Conservation (phyloP, 2,888 invertebrate genomes). For the Suillia variegata region DNA sequence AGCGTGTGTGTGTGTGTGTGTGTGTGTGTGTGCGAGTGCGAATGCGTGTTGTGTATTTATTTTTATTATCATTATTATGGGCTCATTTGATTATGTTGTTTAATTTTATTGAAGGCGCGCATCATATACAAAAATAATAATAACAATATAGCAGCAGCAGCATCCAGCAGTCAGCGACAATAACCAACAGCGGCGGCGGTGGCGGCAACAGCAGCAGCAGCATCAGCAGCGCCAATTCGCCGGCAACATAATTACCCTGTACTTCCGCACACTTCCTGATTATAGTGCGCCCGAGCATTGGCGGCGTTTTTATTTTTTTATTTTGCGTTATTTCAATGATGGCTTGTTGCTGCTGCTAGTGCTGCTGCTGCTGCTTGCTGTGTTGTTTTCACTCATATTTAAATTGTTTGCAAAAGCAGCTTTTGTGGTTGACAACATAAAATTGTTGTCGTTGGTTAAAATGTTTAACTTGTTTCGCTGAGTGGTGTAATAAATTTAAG, state of each 20-base stretch:
- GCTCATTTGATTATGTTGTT: constrained; percentile 32
- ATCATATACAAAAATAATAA: constrained; percentile 14
- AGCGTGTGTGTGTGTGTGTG: neutral
- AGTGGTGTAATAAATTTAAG: neutral
- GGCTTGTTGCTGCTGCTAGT: neutral
- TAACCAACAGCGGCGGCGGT: neutral
- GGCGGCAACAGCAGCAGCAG: constrained; percentile 2
- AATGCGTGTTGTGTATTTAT: neutral
- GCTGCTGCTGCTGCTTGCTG: neutral
- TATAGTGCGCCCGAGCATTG: neutral
- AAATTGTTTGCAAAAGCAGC: neutral
- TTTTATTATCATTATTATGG: constrained; percentile 26
- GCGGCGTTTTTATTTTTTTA: neutral
- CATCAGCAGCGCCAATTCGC: neutral
- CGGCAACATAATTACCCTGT: constrained; percentile 15
- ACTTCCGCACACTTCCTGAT: constrained; percentile 18
- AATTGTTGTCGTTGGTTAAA: neutral
- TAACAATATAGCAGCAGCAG: constrained; percentile 3
- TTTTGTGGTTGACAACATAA: neutral
- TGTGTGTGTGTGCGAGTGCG: neutral
- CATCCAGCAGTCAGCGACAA: neutral
- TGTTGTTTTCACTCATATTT: neutral
- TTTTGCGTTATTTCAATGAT: neutral
- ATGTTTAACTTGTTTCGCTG: too few species aligned
- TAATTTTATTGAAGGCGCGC: constrained; percentile 25